Evolutionary conservation across 1,140 invertebrate genomes (phyloP).

Genomic region (Habropoda laboriosa): DNA sequence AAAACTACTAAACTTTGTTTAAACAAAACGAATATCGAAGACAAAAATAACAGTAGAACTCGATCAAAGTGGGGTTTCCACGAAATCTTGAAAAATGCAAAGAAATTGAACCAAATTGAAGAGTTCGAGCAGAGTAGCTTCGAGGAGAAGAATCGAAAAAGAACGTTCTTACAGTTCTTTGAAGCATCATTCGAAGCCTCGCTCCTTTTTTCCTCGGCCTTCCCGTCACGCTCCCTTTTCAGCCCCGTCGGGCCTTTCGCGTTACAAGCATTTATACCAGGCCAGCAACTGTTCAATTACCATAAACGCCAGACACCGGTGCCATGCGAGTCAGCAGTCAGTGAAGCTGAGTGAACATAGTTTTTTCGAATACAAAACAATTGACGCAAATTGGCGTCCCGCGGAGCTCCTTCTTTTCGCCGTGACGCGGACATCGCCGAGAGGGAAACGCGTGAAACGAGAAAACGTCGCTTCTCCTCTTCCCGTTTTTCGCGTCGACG

Average conservation of each 20-base stretch:
- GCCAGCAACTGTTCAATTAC: slow-evolving; percentile 6
- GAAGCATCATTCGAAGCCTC: too few species aligned
- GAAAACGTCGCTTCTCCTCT: neutral
- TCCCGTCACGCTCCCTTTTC: neutral
- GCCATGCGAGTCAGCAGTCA: slow-evolving; percentile 8
- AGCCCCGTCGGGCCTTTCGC: neutral
- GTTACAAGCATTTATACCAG: slow-evolving; percentile 26
- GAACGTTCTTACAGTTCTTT: too few species aligned
- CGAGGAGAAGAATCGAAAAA: too few species aligned
- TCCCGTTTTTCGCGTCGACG: neutral
- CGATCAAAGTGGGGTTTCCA: too few species aligned
- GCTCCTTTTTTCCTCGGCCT: too few species aligned
- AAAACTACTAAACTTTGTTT: too few species aligned
- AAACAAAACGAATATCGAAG: too few species aligned
- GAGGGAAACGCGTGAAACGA: neutral
- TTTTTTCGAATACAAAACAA: slow-evolving; percentile 4
- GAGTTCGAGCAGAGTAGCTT: too few species aligned
- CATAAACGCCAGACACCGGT: neutral
- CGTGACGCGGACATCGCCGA: neutral
- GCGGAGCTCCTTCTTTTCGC: neutral
- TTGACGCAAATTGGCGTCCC: slow-evolving; percentile 7
- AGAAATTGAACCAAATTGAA: too few species aligned
- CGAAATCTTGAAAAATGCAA: too few species aligned
- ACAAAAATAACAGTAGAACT: too few species aligned
- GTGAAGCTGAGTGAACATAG: too few species aligned